Percentiles rank a stretch among this genome's conserved stretches.
Evolutionary conservation across 2,888 invertebrate species (phyloP).

Genomic region (Agelastica alni): DNA sequence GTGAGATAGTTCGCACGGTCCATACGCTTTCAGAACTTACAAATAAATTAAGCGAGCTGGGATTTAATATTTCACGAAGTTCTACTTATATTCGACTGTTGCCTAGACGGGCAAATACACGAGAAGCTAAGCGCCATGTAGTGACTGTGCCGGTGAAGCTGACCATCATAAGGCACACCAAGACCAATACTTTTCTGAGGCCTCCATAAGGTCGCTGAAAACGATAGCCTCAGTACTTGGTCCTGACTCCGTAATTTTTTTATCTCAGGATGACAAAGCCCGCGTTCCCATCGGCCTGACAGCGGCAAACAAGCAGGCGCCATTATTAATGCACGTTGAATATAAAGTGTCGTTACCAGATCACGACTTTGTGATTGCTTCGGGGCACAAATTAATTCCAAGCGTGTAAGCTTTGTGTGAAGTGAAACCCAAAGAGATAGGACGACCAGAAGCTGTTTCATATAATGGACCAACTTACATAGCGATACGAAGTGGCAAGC

Average conservation of each 20-base stretch:
- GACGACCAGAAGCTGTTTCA: constrained; percentile 46
- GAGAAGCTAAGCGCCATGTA: constrained; percentile 31
- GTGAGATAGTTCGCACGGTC: constrained; percentile 29
- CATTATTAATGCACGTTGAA: constrained; percentile 31
- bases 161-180: constrained; percentile 37
- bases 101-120: constrained; percentile 25
- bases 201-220: constrained; percentile 39
- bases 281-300: constrained; percentile 6
- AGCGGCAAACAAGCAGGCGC: constrained; percentile 4
- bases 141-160: constrained; percentile 25
- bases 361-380: constrained; percentile 36
- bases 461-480: constrained; percentile 55
- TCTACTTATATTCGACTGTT: constrained; percentile 33
- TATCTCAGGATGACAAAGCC: constrained; percentile 9
- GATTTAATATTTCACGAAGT: too few species aligned
- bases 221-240: constrained; percentile 33
- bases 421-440: constrained; percentile 39
- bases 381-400: constrained; percentile 36
- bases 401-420: constrained; percentile 33
- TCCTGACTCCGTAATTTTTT: constrained; percentile 1
- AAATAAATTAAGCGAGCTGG: constrained; percentile 23
- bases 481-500: constrained; percentile 43
- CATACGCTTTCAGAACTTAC: constrained; percentile 27
- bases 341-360: constrained; percentile 34
- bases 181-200: constrained; percentile 41